Conservation (phyloP, 2,113 vertebrate genomes). For the Aythya baeri region DNA sequence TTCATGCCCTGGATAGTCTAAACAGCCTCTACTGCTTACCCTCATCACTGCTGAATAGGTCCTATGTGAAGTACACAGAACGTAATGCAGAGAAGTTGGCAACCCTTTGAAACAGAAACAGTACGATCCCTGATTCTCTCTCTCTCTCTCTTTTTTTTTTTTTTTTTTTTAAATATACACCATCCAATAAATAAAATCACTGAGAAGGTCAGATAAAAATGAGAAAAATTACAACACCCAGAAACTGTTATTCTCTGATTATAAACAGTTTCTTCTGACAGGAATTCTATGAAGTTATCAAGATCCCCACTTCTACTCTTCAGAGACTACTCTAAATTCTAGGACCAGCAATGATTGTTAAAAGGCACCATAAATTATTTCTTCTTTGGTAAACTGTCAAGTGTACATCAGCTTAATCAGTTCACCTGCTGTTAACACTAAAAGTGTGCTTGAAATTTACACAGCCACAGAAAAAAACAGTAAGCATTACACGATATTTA, state of each 20-base stretch:
- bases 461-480: background rate
- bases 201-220: background rate
- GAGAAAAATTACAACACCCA: background rate
- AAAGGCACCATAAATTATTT: background rate
- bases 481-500: background rate
- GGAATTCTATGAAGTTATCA: background rate
- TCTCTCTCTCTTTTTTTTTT: background rate
- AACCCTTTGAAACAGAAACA: background rate
- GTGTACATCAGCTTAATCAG: background rate
- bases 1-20: background rate
- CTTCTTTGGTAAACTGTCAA: background rate
- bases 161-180: background rate
- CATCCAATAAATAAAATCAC: background rate
- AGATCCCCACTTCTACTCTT: background rate
- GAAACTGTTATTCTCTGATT: background rate
- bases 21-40: background rate
- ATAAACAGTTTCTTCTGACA: background rate
- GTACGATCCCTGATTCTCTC: fast-evolving
- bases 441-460: background rate
- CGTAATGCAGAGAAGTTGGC: background rate
- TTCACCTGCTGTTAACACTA: background rate
- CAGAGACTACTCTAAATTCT: background rate
- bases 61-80: background rate
- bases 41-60: background rate
- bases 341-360: background rate